Evolutionary conservation across 2,888 invertebrate genomes (phyloP).

Genomic region (Leptinotarsa peninsularis): DNA sequence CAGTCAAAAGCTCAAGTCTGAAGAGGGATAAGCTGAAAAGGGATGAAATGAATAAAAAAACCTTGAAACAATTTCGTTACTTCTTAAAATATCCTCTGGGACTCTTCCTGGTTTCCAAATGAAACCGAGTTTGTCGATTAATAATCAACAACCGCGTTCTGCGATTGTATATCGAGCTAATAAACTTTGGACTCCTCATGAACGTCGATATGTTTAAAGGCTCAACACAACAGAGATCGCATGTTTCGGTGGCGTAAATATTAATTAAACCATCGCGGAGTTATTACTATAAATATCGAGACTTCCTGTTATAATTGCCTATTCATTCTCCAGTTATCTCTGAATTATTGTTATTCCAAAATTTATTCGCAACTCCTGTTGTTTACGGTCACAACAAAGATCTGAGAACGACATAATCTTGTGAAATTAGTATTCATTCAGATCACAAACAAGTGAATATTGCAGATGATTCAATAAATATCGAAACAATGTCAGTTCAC

Average conservation of each 20-base stretch:
- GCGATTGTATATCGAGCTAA: not conserved
- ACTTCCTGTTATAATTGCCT: constrained; percentile 43
- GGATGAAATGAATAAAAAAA: no score
- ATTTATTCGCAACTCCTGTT: not conserved
- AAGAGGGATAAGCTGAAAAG: no score
- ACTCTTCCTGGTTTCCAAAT: not conserved
- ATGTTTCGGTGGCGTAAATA: constrained; percentile 44
- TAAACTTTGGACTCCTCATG: not conserved
- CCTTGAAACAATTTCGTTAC: no score
- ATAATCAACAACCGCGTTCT: not conserved
- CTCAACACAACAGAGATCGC: constrained; percentile 31
- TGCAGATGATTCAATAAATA: no score
- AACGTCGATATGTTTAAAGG: not conserved
- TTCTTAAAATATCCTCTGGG: not conserved
- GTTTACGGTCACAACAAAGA: not conserved
- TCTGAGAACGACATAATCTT: no score
- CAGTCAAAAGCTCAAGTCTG: no score
- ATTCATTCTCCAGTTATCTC: constrained; percentile 33
- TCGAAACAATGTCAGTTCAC: no score
- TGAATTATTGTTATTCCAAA: constrained; percentile 4
- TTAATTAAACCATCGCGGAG: constrained; percentile 43
- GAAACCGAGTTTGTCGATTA: not conserved
- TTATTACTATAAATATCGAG: constrained; percentile 46
- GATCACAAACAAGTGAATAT: no score
- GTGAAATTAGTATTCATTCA: no score